Evolutionary conservation across 2,797 vertebrate species (phyloP), one percentile per base, ranked within the genome.

Genomic region (Thalassophryne amazonica): DNA sequence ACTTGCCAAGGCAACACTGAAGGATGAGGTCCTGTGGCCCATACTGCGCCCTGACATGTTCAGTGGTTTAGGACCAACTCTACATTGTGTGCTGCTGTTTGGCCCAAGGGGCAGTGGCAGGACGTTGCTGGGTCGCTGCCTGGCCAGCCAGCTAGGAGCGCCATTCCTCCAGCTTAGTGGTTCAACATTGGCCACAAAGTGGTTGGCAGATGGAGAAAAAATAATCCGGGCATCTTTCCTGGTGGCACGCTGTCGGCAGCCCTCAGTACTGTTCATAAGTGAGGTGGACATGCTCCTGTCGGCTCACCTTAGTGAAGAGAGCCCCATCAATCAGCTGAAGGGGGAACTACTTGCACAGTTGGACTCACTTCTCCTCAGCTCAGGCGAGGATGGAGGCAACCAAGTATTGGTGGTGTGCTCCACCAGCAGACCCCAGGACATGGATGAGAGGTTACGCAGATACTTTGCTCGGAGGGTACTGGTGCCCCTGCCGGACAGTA

Each of bases 21-120:
- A 98, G 81, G 97, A 99, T 86, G 96, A 99, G 85, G 92, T 99
- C 49, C 88, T 99, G 68, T 99, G 97, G 97, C 97, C 97, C 54
- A 92, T 98, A 62, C 88, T 99, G 69, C 93, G 96, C 72, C 96
- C 96, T 31, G 97, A 99, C 73, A 94, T 97, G 60, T 99, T 98
- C 81, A 96, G 91, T 57, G 93, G 93, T 73, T 90, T 97, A 75
- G 92, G 93, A 49, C 90, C 95, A 8, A 85, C 93, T 79, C 95
- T 95, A 39, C 93, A 93, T 35, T 98, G 94, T 73, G 90, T 98
- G 73, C 92, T 99, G 85, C 90, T 99, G 49, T 99, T 99, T 70
- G 97, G 97, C 71, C 96, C 97, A 69, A 89, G 93, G 80, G 97
- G 97, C 80, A 98, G 95, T 43, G 97, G 97, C 72, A 95, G 98